Evolutionary conservation across 2,113 vertebrate genomes (phyloP).

Genomic region (Otolemur garnettii): DNA sequence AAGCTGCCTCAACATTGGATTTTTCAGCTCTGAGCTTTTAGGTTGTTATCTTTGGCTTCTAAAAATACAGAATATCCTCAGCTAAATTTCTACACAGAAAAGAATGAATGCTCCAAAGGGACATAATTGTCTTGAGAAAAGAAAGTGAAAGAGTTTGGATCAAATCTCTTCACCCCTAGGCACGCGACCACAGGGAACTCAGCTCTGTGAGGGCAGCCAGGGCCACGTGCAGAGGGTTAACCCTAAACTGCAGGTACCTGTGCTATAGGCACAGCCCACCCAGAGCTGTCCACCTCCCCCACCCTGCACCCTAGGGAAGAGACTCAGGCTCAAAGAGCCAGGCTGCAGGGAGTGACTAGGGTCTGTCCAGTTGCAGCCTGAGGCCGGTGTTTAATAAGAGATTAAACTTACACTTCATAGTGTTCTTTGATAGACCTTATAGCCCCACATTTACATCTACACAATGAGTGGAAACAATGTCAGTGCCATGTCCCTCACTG

Average conservation of each 20-base stretch:
- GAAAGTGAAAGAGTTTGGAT: rapidly evolving
- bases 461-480: rapidly evolving
- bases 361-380: background rate
- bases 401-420: rapidly evolving
- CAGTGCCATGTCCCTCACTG: rapidly evolving
- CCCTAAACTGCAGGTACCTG: rapidly evolving
- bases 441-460: rapidly evolving
- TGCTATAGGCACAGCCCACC: too few species aligned
- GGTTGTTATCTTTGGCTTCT: background rate
- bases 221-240: rapidly evolving
- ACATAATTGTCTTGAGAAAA: rapidly evolving
- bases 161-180: too few species aligned
- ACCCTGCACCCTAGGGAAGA: rapidly evolving
- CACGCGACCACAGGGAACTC: rapidly evolving
- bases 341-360: rapidly evolving
- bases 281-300: background rate
- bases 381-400: background rate
- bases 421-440: rapidly evolving
- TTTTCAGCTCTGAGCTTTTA: rapidly evolving
- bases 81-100: rapidly evolving
- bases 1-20: rapidly evolving
- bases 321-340: too few species aligned
- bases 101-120: rapidly evolving
- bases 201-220: rapidly evolving
- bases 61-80: rapidly evolving